Evolutionary conservation across 2,888 invertebrate species (phyloP).

Genomic region (Leptarthrus brevirostris): DNA sequence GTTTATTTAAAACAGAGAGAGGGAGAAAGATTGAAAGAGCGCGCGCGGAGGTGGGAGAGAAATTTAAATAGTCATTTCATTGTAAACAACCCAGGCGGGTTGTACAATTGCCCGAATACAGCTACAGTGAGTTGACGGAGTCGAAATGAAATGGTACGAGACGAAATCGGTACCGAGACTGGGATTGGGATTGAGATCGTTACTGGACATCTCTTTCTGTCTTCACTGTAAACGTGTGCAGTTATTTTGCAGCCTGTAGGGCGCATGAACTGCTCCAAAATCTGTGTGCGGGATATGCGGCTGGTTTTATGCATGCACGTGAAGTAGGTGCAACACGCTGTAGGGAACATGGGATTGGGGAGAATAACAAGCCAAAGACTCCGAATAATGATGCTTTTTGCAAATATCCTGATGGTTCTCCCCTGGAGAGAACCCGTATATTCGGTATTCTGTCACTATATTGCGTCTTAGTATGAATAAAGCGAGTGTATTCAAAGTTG

Average conservation of each 20-base stretch:
- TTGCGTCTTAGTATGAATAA: background rate
- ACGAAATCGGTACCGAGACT: background rate
- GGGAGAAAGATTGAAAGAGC: no score
- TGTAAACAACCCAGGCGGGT: constrained; percentile 43
- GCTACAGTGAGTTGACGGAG: background rate
- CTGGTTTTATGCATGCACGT: constrained; percentile 25
- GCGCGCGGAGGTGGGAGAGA: constrained; percentile 18
- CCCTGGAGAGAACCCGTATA: constrained; percentile 1
- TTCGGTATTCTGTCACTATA: background rate
- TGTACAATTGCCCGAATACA: constrained; percentile 11
- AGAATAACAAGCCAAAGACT: background rate
- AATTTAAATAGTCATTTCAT: constrained; percentile 47
- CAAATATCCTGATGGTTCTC: background rate
- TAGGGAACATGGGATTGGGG: background rate
- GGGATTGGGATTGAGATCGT: no score
- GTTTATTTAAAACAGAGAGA: constrained; percentile 45
- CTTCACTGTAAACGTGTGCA: background rate
- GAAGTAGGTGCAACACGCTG: constrained; percentile 37
- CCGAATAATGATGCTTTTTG: constrained; percentile 39
- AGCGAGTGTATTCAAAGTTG: constrained; percentile 22
- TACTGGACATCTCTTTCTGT: constrained; percentile 6
- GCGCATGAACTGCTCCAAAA: constrained; percentile 21
- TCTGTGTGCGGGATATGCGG: background rate
- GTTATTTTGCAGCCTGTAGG: background rate
- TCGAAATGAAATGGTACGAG: background rate